phyloP scores from a whole-genome alignment of 2,113 vertebrate species.

The Rhineura floridana region DNA sequence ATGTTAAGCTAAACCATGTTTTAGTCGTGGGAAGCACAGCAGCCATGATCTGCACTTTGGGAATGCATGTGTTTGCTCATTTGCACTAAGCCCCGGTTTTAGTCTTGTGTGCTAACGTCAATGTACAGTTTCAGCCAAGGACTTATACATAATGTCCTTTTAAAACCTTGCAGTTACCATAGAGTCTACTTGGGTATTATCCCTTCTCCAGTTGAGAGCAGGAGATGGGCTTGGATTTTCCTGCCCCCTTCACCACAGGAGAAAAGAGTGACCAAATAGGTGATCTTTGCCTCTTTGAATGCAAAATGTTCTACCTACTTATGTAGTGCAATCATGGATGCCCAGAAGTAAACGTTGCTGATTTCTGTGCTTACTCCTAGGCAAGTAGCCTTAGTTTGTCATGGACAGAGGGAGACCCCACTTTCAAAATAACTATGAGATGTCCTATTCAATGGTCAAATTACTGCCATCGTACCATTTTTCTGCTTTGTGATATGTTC shows the following conservation, averaged over 20 bases:
- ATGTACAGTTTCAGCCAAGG: background rate
- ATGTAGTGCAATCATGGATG: no score
- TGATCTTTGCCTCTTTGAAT: background rate
- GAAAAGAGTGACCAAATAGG: background rate
- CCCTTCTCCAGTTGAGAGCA: background rate
- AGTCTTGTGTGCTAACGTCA: background rate
- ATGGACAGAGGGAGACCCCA: background rate
- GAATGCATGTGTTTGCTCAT: no score
- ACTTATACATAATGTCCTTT: background rate
- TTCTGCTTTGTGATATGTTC: background rate
- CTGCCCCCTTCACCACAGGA: background rate
- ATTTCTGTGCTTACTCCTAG: background rate
- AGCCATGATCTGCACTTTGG: no score
- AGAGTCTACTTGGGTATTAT: background rate
- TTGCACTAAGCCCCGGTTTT: no score
- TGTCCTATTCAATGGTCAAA: no score
- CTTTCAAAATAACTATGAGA: background rate
- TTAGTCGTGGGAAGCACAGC: no score
- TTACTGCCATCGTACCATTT: no score
- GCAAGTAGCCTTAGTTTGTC: background rate
- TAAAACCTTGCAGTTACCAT: background rate
- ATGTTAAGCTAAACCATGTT: no score
- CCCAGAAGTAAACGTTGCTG: background rate
- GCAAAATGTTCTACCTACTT: background rate
- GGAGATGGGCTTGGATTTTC: background rate